Evolutionary conservation across 2,888 invertebrate genomes (phyloP), one percentile per base, ranked within the genome.

Genomic region (Ctenicera cuprea): DNA sequence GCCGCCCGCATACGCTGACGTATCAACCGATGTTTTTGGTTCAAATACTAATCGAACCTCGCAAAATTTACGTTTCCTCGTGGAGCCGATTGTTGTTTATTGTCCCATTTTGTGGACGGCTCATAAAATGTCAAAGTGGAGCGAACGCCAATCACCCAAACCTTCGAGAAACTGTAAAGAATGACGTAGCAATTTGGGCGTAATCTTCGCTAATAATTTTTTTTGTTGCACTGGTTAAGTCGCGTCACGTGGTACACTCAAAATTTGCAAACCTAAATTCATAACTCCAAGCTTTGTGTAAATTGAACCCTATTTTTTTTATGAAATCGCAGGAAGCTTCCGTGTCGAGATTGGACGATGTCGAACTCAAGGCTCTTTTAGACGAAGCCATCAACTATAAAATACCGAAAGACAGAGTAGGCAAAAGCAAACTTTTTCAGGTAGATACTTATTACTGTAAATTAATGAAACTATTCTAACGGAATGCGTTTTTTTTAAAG

Each of bases 361-460:
- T 91, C 71, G 92, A 93, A 85, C 89, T 95, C 77, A 92, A 93
- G 81, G 93, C 93, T 72, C 89, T 95, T 77, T 88, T 95, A 81
- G 94, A 95, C 85, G 95, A 95, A 89, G 95, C 95, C 79, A 92
- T 94, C 84, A 93, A 92, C 78, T 95, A 95, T 88, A 95, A 94
- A 87, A 92, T 92, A 85, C 95, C 95, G 70, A 94, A 94, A 88
- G 95, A 95, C 86, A 90, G 94, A 78, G 94, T 94, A 87, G 94
- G 95, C 82, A 95, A 95, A 88, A 95, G 95, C 87, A 91, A 91
- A 87, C 90, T 94, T 73, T 95, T 95, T 87, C 93, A 94, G 90
- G 95, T 95, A 84, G 84, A 86, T 82, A 45, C 52, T 57, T 26
- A 11, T 26, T 3, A 26, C 3, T 5, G 26, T 26, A 2, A 26